These are phyloP conservation scores for Cataglyphis cursor DNA, from an alignment of 2,888 invertebrate species.

Conservation along the genomic window DNA sequence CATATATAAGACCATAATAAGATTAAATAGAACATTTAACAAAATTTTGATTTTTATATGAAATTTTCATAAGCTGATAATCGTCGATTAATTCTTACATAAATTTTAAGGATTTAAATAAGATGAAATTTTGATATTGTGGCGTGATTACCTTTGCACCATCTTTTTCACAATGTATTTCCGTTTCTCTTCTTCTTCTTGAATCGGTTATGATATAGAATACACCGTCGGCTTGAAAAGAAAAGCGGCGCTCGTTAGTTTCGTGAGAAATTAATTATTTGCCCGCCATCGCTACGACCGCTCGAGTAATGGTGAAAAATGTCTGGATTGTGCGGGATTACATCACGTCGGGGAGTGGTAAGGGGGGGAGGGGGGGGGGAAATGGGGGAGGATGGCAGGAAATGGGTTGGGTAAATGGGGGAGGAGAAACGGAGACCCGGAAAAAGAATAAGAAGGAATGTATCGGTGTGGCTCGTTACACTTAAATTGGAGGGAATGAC, in stretches of 20 bases:
- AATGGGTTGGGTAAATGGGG: constrained; percentile 71
- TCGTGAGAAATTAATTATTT: constrained; percentile 87
- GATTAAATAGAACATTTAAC: not conserved
- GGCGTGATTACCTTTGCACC: constrained; percentile 15
- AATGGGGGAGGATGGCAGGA: constrained; percentile 56
- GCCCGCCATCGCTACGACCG: constrained; percentile 81
- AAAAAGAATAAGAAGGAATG: constrained; percentile 86
- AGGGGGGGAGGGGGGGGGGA: constrained; percentile 24
- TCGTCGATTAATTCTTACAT: not conserved
- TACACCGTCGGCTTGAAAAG: constrained; percentile 72
- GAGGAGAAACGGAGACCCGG: constrained; percentile 74
- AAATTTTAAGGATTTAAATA: constrained; percentile 12
- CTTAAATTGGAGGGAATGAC: constrained; percentile 87
- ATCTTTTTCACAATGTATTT: constrained; percentile 18
- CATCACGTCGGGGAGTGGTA: constrained; percentile 76
- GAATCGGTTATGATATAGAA: constrained; percentile 60
- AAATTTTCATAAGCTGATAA: not conserved
- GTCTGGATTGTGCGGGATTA: constrained; percentile 86
- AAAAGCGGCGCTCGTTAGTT: constrained; percentile 85
- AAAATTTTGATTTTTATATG: not conserved
- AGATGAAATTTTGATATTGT: not conserved
- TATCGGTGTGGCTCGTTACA: constrained; percentile 87
- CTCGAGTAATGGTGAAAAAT: constrained; percentile 86
- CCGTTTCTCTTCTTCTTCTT: constrained; percentile 49
- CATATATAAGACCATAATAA: too few species aligned